A percentile compares a stretch with the other conserved stretches of the same genome.
phyloP scores from a whole-genome alignment of 2,888 invertebrate species.

The Scelioninae gen. 2 region DNA sequence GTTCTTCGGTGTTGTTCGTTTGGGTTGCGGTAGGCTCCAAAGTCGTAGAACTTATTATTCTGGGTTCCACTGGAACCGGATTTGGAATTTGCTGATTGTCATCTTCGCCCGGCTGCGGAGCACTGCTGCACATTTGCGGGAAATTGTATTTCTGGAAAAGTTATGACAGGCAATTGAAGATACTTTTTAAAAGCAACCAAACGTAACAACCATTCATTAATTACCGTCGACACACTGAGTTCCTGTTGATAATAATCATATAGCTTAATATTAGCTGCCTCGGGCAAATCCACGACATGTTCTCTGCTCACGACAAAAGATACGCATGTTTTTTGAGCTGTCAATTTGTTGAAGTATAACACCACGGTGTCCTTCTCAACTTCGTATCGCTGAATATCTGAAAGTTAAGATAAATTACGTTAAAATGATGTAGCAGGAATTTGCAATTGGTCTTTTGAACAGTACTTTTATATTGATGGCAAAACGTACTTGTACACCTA shows the following conservation, averaged over 20 bases:
- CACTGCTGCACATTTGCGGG: constrained; percentile 66
- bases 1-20: constrained; percentile 29
- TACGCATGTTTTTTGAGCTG: constrained; percentile 75
- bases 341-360: constrained; percentile 77
- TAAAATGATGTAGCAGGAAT: too few species aligned
- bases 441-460: too few species aligned
- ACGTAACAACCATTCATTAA: too few species aligned
- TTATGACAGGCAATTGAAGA: too few species aligned
- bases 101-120: constrained; percentile 62
- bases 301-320: constrained; percentile 76
- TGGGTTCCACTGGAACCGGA: constrained; percentile 59
- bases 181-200: too few species aligned
- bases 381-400: constrained; percentile 77
- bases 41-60: constrained; percentile 17
- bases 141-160: constrained; percentile 71
- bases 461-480: not conserved
- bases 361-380: constrained; percentile 76
- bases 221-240: constrained; percentile 77
- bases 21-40: not conserved
- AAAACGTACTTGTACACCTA: constrained; percentile 33
- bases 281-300: constrained; percentile 75
- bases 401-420: constrained; percentile 5
- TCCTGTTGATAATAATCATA: constrained; percentile 82
- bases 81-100: constrained; percentile 58
- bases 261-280: constrained; percentile 78